Evolutionary conservation across 2,888 invertebrate species (phyloP).

Genomic region (Drosophila falleni): DNA sequence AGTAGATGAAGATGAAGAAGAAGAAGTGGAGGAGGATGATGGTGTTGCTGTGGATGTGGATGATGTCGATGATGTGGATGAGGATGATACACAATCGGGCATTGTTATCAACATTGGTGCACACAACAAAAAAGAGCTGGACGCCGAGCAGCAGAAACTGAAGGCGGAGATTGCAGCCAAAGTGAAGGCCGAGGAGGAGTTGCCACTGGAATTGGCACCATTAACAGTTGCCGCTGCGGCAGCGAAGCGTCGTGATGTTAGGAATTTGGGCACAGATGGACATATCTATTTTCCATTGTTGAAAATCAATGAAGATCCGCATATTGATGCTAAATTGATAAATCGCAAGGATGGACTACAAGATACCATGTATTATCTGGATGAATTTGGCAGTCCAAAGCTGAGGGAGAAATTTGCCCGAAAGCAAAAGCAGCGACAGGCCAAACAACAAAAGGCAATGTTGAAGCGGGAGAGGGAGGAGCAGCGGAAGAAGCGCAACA

Average conservation of each 20-base stretch:
- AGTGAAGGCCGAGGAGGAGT: conserved; percentile 47
- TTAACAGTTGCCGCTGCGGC: conserved; percentile 53
- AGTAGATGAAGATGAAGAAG: conserved; percentile 58
- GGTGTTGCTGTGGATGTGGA: conserved; percentile 23
- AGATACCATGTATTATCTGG: conserved; percentile 85
- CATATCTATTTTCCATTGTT: conserved; percentile 81
- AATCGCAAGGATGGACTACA: conserved; percentile 85
- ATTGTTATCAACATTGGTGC: conserved; percentile 61
- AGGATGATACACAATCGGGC: conserved; percentile 69
- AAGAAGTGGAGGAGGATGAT: conserved; percentile 43
- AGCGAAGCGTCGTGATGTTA: conserved; percentile 51
- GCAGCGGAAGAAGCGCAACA: conserved; percentile 75
- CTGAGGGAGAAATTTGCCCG: conserved; percentile 84
- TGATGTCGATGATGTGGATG: conserved; percentile 40
- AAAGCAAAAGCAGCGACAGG: conserved; percentile 81
- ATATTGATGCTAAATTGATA: conserved; percentile 84
- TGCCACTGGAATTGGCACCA: conserved; percentile 50
- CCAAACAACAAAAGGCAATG: conserved; percentile 77
- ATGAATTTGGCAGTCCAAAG: conserved; percentile 85
- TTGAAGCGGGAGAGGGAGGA: conserved; percentile 71
- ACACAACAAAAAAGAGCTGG: conserved; percentile 2
- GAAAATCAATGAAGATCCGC: conserved; percentile 81
- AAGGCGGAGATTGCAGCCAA: conserved; percentile 26
- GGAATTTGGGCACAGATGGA: conserved; percentile 78
- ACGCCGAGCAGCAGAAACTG: conserved; percentile 20